Conservation (phyloP, 2,113 vertebrate species). For the Edolisoma coerulescens region DNA sequence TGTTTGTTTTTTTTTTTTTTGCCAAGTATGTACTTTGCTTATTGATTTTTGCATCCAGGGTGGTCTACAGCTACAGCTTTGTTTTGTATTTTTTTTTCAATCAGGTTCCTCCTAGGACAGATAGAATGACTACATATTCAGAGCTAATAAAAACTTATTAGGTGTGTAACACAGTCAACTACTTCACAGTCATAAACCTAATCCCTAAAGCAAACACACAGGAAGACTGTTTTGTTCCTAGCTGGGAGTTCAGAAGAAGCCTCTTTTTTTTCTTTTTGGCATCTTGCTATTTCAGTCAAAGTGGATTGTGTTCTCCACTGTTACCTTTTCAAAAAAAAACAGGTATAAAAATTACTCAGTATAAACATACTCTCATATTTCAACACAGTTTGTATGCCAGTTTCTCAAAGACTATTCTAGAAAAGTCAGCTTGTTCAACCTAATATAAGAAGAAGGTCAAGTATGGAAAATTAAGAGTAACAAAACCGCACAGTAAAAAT, state of each 20-base stretch:
- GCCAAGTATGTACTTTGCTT: not conserved
- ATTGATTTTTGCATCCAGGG: not conserved
- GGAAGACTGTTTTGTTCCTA: not conserved
- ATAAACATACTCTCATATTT: not conserved
- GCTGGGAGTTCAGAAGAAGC: not conserved
- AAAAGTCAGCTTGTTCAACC: conserved; percentile 31
- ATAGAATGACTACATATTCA: conserved; percentile 13
- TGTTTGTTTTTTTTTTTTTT: not conserved
- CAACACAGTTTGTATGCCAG: not conserved
- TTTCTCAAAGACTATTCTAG: not conserved
- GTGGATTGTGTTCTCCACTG: not conserved
- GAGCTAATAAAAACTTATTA: conserved; percentile 38
- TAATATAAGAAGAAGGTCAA: conserved; percentile 5
- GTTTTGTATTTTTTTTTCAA: not conserved
- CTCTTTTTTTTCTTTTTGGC: not conserved
- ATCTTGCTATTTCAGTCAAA: not conserved
- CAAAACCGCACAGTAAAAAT: not conserved
- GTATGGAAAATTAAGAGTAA: conserved; percentile 23
- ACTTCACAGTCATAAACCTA: conserved; percentile 37
- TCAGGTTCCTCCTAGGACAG: not conserved
- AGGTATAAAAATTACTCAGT: not conserved
- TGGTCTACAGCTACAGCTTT: conserved; percentile 29
- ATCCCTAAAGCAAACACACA: conserved; percentile 6
- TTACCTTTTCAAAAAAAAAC: not conserved
- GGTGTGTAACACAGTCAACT: conserved; percentile 35